Evolutionary conservation across 2,797 vertebrate species (phyloP), one percentile per base, ranked within the genome.

Genomic region (Gobio occitaniae): DNA sequence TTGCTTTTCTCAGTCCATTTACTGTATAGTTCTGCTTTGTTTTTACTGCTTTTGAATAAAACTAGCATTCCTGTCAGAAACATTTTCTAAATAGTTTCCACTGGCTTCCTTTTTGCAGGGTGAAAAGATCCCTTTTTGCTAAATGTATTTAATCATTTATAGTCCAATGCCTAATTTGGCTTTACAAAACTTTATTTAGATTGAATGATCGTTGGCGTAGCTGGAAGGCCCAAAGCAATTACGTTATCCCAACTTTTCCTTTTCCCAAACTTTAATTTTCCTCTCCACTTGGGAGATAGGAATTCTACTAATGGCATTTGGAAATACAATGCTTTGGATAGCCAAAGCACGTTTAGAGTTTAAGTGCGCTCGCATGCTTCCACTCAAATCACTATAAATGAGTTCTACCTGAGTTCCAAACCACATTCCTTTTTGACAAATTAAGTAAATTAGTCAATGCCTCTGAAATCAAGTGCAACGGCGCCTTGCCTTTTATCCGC

Each of bases 371-470:
- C 36, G 41, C 83, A 61, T 84, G 68, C 63, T 84, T 66, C 36
- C 59, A 76, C 74, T 83, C 36, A 75, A 69, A 75, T 84, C 52
- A 80, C 83, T 81, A 86, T 75, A 71, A 81, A 83, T 86, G 70
- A 77, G 54, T 86, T 86, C 65, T 65, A 85, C 66, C 80, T 83
- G 48, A 47, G 32, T 66, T 78, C 77, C 44, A 54, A 83, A 83
- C 79, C 70, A 44, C 71, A 61, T 82, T 85, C 69, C 48, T 87
- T 86, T 79, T 71, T 82, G 80, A 86, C 48, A 83, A 86, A 80
- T 83, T 68, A 79, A 86, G 68, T 83, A 86, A 88, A 86, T 85
- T 85, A 83, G 80, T 81, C 76, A 80, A 48, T 84, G 86, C 83
- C 71, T 77, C 76, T 87, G 66, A 38, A 65, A 83, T 84, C 82